Evolutionary conservation across 2,797 vertebrate genomes (phyloP).

Genomic region (Lateolabrax maculatus): DNA sequence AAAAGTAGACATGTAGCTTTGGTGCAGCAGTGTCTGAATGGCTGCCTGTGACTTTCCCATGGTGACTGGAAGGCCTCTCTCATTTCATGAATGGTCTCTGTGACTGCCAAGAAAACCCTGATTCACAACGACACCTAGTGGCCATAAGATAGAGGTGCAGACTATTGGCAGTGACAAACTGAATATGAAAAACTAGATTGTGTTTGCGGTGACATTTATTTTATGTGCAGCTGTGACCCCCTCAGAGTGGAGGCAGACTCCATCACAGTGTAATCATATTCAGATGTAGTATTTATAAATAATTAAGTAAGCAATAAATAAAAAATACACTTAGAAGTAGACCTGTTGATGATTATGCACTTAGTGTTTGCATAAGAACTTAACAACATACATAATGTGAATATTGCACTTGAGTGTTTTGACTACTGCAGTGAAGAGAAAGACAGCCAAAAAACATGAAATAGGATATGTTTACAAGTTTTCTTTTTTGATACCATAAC

Average conservation of each 20-base stretch:
- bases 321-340: not conserved
- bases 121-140: constrained; percentile 60
- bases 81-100: constrained; percentile 74
- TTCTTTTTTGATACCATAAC: no score
- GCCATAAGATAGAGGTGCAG: constrained; percentile 16
- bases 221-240: not conserved
- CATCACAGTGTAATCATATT: not conserved
- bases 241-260: not conserved
- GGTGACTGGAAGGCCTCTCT: constrained; percentile 73
- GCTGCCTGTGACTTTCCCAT: constrained; percentile 69
- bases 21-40: constrained; percentile 53
- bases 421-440: not conserved
- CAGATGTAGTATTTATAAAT: no score
- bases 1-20: constrained; percentile 10
- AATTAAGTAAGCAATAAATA: not conserved
- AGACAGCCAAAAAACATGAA: not conserved
- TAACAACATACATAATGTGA: no score
- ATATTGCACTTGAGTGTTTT: not conserved
- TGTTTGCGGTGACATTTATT: constrained; percentile 6
- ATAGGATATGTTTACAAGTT: no score
- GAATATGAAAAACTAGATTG: not conserved
- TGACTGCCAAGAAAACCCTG: constrained; percentile 37
- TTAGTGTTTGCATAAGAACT: not conserved
- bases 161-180: not conserved
- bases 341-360: not conserved